These are phyloP conservation scores for Megaceryle alcyon DNA, from an alignment of 2,797 vertebrate genomes.

Conservation along the genomic window DNA sequence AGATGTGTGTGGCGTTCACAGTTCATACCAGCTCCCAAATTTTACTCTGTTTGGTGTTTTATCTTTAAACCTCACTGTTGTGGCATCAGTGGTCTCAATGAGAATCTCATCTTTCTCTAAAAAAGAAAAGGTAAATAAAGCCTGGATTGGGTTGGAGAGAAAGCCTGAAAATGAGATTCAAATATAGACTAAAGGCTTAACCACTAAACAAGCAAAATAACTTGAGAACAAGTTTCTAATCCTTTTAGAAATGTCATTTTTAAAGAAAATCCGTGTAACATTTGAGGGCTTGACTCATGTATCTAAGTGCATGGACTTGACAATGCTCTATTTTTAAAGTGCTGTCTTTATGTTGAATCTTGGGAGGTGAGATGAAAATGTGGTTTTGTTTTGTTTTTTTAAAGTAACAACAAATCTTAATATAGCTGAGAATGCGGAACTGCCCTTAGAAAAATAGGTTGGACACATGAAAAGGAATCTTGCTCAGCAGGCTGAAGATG, in stretches of 20 bases:
- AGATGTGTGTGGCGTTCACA: neutral
- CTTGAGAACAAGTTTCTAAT: neutral
- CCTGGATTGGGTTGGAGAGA: neutral
- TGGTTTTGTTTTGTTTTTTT: neutral
- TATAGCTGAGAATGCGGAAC: slow-evolving; percentile 87
- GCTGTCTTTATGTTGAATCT: slow-evolving; percentile 24
- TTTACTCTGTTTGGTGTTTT: neutral
- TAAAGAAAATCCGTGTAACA: neutral
- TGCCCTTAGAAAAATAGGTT: slow-evolving; percentile 61
- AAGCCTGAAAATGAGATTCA: neutral
- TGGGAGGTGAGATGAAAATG: slow-evolving; percentile 29
- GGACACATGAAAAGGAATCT: slow-evolving; percentile 79
- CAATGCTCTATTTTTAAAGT: slow-evolving; percentile 51
- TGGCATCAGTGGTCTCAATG: neutral
- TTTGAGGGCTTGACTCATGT: neutral
- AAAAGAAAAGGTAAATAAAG: neutral
- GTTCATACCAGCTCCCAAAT: neutral
- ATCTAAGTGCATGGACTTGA: slow-evolving; percentile 10
- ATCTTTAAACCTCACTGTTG: neutral
- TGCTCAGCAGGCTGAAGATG: slow-evolving; percentile 74
- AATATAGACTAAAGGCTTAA: neutral
- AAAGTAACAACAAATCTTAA: slow-evolving; percentile 60
- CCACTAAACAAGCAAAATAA: neutral
- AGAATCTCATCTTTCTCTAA: neutral
- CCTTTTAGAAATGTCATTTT: neutral